Evolutionary conservation across 2,888 invertebrate species (phyloP), one percentile per base, ranked within the genome.

Genomic region (Tipula lateralis): DNA sequence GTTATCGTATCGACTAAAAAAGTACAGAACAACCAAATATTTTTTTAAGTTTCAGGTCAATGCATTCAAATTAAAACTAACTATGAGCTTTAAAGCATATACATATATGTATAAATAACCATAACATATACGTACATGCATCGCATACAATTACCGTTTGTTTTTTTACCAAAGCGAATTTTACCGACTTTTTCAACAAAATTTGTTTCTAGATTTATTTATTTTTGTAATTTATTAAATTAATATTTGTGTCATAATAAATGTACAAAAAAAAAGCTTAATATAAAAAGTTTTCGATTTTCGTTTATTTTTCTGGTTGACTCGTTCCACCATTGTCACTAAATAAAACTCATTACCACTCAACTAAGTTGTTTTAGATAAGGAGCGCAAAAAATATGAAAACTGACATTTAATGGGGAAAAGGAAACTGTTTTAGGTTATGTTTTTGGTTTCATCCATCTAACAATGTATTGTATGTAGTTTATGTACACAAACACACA

Each of bases 351-450:
- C 66, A 66, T 66, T 66, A 66, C 66, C 66, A 66, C 24, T 66
- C 66, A 66, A 66, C 66, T 66, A 66, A 66, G 66, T 66, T 66
- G 9, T 66, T 66, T 66, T 66, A 66, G 66, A 66, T 66, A 66
- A 66, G 66, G 24, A 66, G 24, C 5, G 19, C 7, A 50, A 2
- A 50, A 66, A 66, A 66, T 66, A 66, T 66, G 19, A 24, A 66
- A 66, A 66, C 19, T 66, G 66, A 24, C 7, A 24, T 50, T 6
- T 50, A 16, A 50, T 50, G 44, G n/a, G n/a, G 24, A 24, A 50
- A 66, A 6, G 66, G 66, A 66, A 66, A 24, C 24, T n/a, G 24
- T 24, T 66, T 66, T 24, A 9, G 24, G 2, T 66, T 66, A 24
- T 19, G 1, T 66, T 66, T 9, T 44, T 44, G n/a, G 9, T 16